A percentile compares a stretch with the other conserved stretches of the same genome.
Conservation (phyloP, 2,113 vertebrate genomes). For the Gasterosteus aculeatus region DNA sequence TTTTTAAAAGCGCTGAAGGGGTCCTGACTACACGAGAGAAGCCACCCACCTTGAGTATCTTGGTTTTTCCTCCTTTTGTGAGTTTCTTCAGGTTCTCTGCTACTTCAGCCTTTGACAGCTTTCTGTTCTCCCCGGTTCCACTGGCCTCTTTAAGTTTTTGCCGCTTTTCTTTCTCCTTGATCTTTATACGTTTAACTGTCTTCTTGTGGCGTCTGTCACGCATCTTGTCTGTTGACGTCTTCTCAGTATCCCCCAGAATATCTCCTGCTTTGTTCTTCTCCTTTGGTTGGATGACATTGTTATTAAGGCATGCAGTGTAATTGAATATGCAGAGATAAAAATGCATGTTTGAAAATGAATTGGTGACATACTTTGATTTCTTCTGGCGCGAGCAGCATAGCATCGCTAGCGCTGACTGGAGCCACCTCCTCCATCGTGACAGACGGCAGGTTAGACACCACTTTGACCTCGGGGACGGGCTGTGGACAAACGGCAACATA, state of each 20-base stretch:
- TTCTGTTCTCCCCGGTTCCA: conserved; percentile 71
- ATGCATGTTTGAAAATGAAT: not conserved
- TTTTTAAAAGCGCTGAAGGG: not conserved
- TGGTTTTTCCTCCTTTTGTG: conserved; percentile 86
- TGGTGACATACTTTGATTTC: conserved; percentile 89
- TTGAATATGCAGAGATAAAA: not conserved
- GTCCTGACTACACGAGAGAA: not conserved
- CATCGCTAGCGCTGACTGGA: conserved; percentile 89
- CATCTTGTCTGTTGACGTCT: conserved; percentile 92
- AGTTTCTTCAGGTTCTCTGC: conserved; percentile 85
- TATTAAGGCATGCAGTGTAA: conserved; percentile 1
- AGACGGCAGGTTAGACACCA: conserved; percentile 93
- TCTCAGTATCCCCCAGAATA: conserved; percentile 87
- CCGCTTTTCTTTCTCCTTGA: conserved; percentile 85
- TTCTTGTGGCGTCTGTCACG: conserved; percentile 91
- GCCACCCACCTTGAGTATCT: conserved; percentile 86
- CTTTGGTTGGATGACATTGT: conserved; percentile 69
- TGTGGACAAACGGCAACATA: conserved; percentile 61
- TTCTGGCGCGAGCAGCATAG: conserved; percentile 91
- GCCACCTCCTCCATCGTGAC: conserved; percentile 96
- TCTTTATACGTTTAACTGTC: conserved; percentile 82
- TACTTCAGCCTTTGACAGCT: conserved; percentile 82
- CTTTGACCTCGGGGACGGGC: conserved; percentile 93
- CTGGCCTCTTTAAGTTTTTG: conserved; percentile 84
- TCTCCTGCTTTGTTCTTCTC: conserved; percentile 94